phyloP scores from a whole-genome alignment of 2,113 vertebrate genomes.

The Urocolius indicus region DNA sequence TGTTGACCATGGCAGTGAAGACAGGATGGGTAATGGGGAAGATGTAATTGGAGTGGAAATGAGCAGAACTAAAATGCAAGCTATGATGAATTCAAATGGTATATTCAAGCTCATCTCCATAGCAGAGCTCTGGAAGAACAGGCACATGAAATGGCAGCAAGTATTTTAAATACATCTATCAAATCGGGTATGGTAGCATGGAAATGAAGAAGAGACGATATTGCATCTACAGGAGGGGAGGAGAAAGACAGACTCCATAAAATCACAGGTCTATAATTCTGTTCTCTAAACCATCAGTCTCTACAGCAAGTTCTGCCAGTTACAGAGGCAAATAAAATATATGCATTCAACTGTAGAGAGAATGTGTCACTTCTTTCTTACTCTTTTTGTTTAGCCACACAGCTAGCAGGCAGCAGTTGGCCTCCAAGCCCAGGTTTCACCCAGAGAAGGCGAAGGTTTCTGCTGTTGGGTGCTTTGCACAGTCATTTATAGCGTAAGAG shows the following conservation, averaged over 20 bases:
- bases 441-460: neutral
- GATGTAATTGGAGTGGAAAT: conserved; percentile 46
- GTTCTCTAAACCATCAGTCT: neutral
- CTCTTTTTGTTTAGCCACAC: neutral
- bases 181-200: neutral
- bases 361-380: neutral
- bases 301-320: neutral
- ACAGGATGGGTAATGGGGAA: conserved; percentile 16
- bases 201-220: neutral
- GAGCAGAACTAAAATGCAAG: conserved; percentile 33
- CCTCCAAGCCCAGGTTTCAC: neutral
- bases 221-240: neutral
- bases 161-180: conserved; percentile 1
- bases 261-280: neutral
- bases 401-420: neutral
- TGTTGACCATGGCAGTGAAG: neutral
- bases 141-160: neutral
- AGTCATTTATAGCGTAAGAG: neutral
- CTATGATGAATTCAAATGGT: neutral
- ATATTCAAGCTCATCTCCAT: conserved; percentile 2
- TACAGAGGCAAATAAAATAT: neutral
- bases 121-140: conserved; percentile 27
- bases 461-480: neutral
- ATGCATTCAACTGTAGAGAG: neutral
- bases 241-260: neutral